Evolutionary conservation across 2,888 invertebrate genomes (phyloP).

Genomic region (Agriopis marginaria): DNA sequence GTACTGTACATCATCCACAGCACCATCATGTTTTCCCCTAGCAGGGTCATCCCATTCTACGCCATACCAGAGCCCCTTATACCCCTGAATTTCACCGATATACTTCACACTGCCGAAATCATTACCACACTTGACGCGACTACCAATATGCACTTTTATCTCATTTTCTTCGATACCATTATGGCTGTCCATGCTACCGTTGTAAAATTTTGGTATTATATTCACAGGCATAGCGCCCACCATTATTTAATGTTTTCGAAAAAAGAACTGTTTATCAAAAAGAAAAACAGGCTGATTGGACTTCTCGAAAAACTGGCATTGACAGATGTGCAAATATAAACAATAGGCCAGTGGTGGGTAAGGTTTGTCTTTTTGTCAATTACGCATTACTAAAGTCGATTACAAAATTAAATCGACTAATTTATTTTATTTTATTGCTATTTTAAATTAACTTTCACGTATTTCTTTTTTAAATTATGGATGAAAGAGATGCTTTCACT

Average conservation of each 20-base stretch:
- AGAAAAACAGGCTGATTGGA: conserved; percentile 74
- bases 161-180: conserved; percentile 80
- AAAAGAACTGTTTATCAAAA: conserved; percentile 79
- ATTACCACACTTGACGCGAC: conserved; percentile 75
- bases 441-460: too few species aligned
- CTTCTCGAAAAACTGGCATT: conserved; percentile 59
- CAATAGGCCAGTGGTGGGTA: conserved; percentile 10
- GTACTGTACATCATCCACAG: conserved; percentile 92
- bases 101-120: conserved; percentile 88
- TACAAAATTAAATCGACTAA: too few species aligned
- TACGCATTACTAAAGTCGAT: too few species aligned
- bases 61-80: conserved; percentile 94
- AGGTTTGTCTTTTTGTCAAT: too few species aligned
- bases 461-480: too few species aligned
- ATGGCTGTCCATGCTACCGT: conserved; percentile 80
- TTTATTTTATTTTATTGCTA: too few species aligned
- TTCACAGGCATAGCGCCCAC: conserved; percentile 86
- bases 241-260: conserved; percentile 81
- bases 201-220: conserved; percentile 84
- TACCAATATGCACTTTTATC: conserved; percentile 79
- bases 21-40: conserved; percentile 97
- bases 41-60: conserved; percentile 98
- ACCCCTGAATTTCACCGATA: conserved; percentile 90
- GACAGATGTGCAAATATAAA: conserved; percentile 29
- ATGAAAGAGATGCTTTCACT: too few species aligned